Conservation (phyloP, 2,888 invertebrate species). For the Pristionchus maxplancki region DNA sequence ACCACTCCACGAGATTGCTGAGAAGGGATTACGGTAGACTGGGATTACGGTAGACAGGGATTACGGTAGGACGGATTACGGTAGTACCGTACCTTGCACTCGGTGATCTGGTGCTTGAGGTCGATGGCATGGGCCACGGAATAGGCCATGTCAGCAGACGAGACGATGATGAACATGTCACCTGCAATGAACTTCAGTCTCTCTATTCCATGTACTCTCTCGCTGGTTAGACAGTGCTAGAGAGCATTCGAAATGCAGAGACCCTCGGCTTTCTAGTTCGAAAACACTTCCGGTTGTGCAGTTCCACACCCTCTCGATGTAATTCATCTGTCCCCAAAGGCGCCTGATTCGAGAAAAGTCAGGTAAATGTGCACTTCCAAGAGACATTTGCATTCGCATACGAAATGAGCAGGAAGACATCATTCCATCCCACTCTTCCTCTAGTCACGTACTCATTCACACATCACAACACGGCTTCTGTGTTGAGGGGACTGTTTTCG, state of each 20-base stretch:
- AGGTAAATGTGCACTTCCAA: neutral
- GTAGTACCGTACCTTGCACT: constrained; percentile 55
- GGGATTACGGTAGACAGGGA: neutral
- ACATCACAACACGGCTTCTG: neutral
- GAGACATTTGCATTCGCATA: neutral
- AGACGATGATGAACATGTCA: constrained; percentile 64
- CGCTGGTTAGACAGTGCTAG: too few species aligned
- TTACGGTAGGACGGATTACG: neutral
- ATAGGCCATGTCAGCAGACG: constrained; percentile 58
- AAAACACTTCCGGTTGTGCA: neutral
- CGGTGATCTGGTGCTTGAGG: constrained; percentile 58
- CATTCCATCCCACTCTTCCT: neutral
- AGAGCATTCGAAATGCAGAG: neutral
- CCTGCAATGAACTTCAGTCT: constrained; percentile 53
- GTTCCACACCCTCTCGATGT: neutral
- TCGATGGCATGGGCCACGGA: constrained; percentile 60
- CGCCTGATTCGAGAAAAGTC: neutral
- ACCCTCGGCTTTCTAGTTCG: neutral
- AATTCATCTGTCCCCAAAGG: neutral
- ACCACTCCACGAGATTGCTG: constrained; percentile 44
- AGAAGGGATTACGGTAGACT: neutral
- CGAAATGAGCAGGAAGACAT: neutral
- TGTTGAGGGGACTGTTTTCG: neutral
- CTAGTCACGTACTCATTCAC: neutral
- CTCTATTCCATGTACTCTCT: neutral